Evolutionary conservation across 2,113 vertebrate genomes (phyloP).

Genomic region (Phoxinus phoxinus): DNA sequence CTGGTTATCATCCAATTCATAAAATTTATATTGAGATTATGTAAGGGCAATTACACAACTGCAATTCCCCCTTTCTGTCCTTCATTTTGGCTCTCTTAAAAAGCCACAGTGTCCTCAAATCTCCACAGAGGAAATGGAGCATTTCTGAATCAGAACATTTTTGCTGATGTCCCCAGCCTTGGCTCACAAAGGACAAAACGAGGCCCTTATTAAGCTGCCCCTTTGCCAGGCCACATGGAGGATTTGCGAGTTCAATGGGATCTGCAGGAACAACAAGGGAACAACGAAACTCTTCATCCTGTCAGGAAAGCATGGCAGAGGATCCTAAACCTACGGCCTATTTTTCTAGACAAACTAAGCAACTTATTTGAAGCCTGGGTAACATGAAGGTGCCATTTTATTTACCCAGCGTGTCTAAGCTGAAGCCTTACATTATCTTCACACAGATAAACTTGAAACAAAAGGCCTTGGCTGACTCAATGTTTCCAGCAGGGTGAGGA

Average conservation of each 20-base stretch:
- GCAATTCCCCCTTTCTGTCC: slow-evolving; percentile 5
- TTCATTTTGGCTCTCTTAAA: slow-evolving; percentile 40
- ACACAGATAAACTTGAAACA: slow-evolving; percentile 54
- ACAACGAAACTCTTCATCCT: slow-evolving; percentile 31
- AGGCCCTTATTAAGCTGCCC: slow-evolving; percentile 2
- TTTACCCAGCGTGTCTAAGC: slow-evolving; percentile 1
- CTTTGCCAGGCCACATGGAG: slow-evolving; percentile 39
- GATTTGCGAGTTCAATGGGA: slow-evolving; percentile 33
- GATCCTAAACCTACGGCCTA: slow-evolving; percentile 11
- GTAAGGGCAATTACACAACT: slow-evolving; percentile 37
- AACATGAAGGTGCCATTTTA: not conserved
- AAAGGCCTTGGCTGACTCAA: slow-evolving; percentile 57
- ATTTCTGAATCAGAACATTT: slow-evolving; percentile 44
- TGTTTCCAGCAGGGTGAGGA: slow-evolving; percentile 51
- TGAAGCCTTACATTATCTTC: slow-evolving; percentile 35
- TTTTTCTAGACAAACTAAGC: slow-evolving; percentile 4
- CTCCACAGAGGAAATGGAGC: slow-evolving; percentile 46
- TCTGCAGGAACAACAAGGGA: slow-evolving; percentile 33
- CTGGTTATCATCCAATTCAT: slow-evolving; percentile 19
- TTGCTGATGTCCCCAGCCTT: slow-evolving; percentile 25
- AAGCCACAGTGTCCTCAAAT: slow-evolving; percentile 31
- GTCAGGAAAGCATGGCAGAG: slow-evolving; percentile 12
- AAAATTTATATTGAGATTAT: slow-evolving; percentile 23
- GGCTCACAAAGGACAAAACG: slow-evolving; percentile 15
- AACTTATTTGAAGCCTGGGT: slow-evolving; percentile 5